Base-by-base conservation (phyloP, 2,888 invertebrate species). In the Athalia rosae region DNA sequence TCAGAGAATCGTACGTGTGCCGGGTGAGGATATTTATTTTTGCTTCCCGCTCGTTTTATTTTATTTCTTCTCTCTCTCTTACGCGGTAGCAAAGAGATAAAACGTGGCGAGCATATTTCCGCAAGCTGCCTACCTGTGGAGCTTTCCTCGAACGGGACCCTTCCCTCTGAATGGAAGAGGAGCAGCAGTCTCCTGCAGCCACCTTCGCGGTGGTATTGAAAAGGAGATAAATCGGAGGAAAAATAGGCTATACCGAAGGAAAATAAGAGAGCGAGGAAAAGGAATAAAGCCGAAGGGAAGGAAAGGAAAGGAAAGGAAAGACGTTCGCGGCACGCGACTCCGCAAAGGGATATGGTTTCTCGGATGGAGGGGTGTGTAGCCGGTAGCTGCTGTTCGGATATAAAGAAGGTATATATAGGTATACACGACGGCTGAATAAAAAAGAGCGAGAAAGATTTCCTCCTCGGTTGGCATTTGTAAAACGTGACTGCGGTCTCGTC, bases 121-220 rank as follows among this genome's bases (percentile, higher is more conserved):
- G 43, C 28, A 28, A 28, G 28, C 53, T 64, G 66, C 47, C 76
- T 76, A 76, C 76, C 67, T 76, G 76, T 76, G 76, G 76, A 76
- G 47, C 67, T 58, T 76, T 76, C 76, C 76, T 76, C 47, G n/a
- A 76, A 66, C 76, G 76, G 76, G 76, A 76, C 76, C 67, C 66
- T 48, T 59, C 61, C 78, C 79, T 78, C 78, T 78, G 79, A 79
- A 80, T 28, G 28, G 28, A 76, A 79, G 69, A 78, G 79, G 53
- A 77, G 71, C 78, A 79, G 80, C 47, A 67, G 67, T 11, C 9
- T 53, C 53, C 53, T 53, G 53, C 69, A 15, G 69, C 28, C 61
- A 74, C 73, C 73, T 74, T 74, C 73, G 73, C 61, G 28, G 28
- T 2, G 73, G 73, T 61, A 59, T 61, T 61, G 73, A 74, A 74